A percentile compares a stretch with the other conserved stretches of the same genome.
Conservation (phyloP, 2,888 invertebrate species). For the Andrena camellia region DNA sequence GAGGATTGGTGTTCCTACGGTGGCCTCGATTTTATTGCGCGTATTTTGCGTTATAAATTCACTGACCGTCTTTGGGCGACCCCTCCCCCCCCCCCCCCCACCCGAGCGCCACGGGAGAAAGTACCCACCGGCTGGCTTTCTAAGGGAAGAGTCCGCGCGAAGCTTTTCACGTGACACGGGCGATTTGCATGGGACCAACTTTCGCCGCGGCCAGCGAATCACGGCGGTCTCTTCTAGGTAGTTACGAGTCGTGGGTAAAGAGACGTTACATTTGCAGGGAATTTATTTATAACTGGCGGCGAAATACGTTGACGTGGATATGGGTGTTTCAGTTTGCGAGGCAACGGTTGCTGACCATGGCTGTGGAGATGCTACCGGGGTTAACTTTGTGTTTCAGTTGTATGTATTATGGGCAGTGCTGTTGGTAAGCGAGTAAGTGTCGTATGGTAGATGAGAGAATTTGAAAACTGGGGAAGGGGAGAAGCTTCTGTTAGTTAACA, state of each 20-base stretch:
- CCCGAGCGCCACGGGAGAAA: conserved; percentile 13
- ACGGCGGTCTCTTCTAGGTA: not conserved
- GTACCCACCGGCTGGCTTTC: conserved; percentile 26
- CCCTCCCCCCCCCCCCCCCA: conserved; percentile 60
- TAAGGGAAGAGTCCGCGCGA: conserved; percentile 41
- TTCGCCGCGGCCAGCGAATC: conserved; percentile 27
- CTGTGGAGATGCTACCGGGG: not conserved
- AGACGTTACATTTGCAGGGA: conserved; percentile 3
- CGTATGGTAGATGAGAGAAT: too few relatives aligned
- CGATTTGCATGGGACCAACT: conserved; percentile 45
- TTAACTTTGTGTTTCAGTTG: not conserved
- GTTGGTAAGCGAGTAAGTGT: too few relatives aligned
- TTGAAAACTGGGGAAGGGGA: too few relatives aligned
- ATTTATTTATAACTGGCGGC: conserved; percentile 5
- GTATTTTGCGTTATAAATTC: conserved; percentile 84
- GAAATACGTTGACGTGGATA: conserved; percentile 16
- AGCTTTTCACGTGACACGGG: conserved; percentile 3
- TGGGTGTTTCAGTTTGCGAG: not conserved
- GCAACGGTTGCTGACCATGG: not conserved
- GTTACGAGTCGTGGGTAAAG: not conserved
- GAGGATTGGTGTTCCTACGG: conserved; percentile 67
- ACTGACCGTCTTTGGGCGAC: conserved; percentile 53
- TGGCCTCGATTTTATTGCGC: conserved; percentile 80
- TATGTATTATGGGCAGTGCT: too few relatives aligned
- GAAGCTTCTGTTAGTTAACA: too few relatives aligned